phyloP scores from a whole-genome alignment of 2,797 vertebrate species.

The Xenopus petersii region DNA sequence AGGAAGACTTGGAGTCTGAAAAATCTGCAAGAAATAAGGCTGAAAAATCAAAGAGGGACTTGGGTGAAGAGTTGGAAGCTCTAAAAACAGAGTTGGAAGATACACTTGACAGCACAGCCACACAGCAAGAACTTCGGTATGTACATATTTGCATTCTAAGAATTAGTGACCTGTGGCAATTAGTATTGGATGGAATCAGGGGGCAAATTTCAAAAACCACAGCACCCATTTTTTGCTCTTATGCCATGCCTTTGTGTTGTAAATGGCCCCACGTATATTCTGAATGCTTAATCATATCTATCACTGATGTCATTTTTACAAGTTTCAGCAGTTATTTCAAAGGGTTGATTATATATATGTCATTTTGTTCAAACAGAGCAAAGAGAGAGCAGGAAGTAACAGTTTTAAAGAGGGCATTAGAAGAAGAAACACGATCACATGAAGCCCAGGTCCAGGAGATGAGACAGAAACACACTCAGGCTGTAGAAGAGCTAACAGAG shows the following conservation, averaged over 20 bases:
- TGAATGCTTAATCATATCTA: no score
- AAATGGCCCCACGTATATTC: no score
- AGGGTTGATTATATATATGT: not conserved
- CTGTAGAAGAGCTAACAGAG: conserved; percentile 86
- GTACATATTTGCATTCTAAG: not conserved
- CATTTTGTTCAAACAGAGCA: conserved; percentile 63
- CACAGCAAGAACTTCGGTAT: conserved; percentile 92
- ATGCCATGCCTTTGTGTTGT: no score
- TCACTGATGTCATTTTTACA: no score
- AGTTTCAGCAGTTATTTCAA: no score
- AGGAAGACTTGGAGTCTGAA: conserved; percentile 93
- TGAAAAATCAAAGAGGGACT: conserved; percentile 90
- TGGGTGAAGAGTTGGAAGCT: conserved; percentile 92
- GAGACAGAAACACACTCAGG: conserved; percentile 91
- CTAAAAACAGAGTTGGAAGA: conserved; percentile 95
- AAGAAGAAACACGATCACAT: conserved; percentile 85
- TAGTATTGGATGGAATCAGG: no score
- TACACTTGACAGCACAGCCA: conserved; percentile 89
- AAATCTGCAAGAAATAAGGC: conserved; percentile 85
- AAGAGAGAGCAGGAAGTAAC: conserved; percentile 94
- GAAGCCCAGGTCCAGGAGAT: conserved; percentile 92
- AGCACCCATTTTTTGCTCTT: no score
- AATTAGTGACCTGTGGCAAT: no score
- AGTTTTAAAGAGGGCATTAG: conserved; percentile 84
- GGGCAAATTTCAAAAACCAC: no score